Base-by-base conservation (phyloP, 2,113 vertebrate genomes). In the Mus spicilegus region DNA sequence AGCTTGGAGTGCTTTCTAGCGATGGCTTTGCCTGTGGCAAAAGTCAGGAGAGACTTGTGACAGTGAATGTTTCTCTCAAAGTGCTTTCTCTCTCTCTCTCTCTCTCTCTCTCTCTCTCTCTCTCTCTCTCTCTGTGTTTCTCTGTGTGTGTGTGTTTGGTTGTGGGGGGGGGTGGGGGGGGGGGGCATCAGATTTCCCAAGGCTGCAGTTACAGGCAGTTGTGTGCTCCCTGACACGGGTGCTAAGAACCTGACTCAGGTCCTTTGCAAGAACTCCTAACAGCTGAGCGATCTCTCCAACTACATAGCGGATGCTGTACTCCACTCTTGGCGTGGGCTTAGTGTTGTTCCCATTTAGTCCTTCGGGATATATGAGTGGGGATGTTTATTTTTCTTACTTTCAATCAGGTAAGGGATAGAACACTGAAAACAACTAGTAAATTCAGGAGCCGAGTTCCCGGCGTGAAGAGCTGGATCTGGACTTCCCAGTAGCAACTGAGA, bases 301-400 rank as follows among this genome's bases (percentile, higher is more conserved):
- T 26, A 56, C 14, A 0, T 20, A 28, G n/a, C 0, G 8, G 76
- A 17, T 14, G 16, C 16, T 73, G 61, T 7, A 13, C 2, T 73
- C 33, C 56, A 26, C 28, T 63, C 56, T 93, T 26, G 10, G 28
- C 30, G 1, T 7, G 10, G 33, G 26, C 26, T 49, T 16, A 13
- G 1, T 8, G 20, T 65, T 10, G 17, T 78, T 63, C 39, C n/a
- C 2, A 22, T 28, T 69, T 61, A 11, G 75, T 63, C 49, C 69
- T 39, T 49, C 22, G 33, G 51, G 28, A 46, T 65, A 61, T 89
- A 2, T 14, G 2, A 72, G 9, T 24, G 22, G 17, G 54, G 20
- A 9, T 9, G 51, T 88, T 89, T 30, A n/a, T 84, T 61, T 89
- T 89, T 81, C 77, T 90, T 3, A 12, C 81, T 94, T 84, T 95